phyloP scores from a whole-genome alignment of 2,797 vertebrate species.

The Telmatherina bonti region DNA sequence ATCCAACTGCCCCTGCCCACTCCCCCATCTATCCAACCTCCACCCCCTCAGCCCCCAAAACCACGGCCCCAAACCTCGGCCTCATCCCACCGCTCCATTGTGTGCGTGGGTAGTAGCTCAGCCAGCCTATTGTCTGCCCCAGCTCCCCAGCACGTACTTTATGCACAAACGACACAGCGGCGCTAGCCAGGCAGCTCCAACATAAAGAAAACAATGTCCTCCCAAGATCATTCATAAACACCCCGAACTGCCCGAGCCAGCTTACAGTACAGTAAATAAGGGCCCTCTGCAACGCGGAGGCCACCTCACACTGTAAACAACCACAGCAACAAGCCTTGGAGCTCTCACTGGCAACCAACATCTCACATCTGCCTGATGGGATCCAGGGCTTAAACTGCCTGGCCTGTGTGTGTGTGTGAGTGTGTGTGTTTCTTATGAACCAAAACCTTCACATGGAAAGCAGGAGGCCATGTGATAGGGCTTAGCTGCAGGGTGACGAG shows the following conservation, averaged over 20 bases:
- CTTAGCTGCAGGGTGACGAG: conserved; percentile 79
- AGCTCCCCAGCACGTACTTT: conserved; percentile 81
- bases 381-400: conserved; percentile 55
- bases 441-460: conserved; percentile 73
- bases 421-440: conserved; percentile 58
- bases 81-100: conserved; percentile 83
- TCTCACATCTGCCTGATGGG: conserved; percentile 76
- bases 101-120: conserved; percentile 82
- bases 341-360: conserved; percentile 55
- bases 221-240: conserved; percentile 80
- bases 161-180: conserved; percentile 81
- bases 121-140: conserved; percentile 82
- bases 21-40: conserved; percentile 67
- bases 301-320: conserved; percentile 64
- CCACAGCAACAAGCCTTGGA: conserved; percentile 55
- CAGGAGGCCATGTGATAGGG: conserved; percentile 75
- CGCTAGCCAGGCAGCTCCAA: conserved; percentile 75
- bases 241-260: conserved; percentile 49
- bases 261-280: conserved; percentile 74
- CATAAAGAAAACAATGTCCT: conserved; percentile 84
- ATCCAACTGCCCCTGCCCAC: conserved; percentile 71
- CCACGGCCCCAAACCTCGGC: conserved; percentile 76
- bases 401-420: conserved; percentile 48
- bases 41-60: conserved; percentile 68
- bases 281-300: conserved; percentile 51